phyloP scores from a whole-genome alignment of 2,797 vertebrate species.

The Borostomias antarcticus region DNA sequence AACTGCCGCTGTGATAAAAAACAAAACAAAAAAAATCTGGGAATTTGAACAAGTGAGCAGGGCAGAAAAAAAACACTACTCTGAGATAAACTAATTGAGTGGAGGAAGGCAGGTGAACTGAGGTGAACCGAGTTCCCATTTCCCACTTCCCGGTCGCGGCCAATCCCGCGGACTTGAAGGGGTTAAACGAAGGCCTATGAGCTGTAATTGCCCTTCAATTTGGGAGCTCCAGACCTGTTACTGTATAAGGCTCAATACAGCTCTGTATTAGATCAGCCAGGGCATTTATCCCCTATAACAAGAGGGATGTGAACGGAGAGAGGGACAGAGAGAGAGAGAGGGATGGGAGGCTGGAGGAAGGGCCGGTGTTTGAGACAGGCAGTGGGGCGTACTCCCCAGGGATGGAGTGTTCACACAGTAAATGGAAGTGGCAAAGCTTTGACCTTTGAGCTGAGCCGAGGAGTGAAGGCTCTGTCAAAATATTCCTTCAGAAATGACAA shows the following conservation, averaged over 20 bases:
- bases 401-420: constrained; percentile 77
- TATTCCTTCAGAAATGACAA: constrained; percentile 84
- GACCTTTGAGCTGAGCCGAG: constrained; percentile 75
- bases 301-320: constrained; percentile 47
- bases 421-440: constrained; percentile 78
- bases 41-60: constrained; percentile 33
- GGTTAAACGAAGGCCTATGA: constrained; percentile 56
- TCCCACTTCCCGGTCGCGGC: no score
- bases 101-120: constrained; percentile 38
- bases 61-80: constrained; percentile 39
- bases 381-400: constrained; percentile 60
- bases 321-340: constrained; percentile 22
- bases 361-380: background rate
- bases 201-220: constrained; percentile 62
- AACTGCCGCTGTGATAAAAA: background rate
- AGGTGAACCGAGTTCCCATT: constrained; percentile 41
- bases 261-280: constrained; percentile 54
- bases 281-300: constrained; percentile 66
- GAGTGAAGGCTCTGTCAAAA: constrained; percentile 80
- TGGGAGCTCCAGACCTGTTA: constrained; percentile 49
- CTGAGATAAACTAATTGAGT: constrained; percentile 55
- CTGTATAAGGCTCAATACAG: constrained; percentile 54
- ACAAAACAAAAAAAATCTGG: constrained; percentile 21
- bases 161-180: no score
- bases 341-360: constrained; percentile 18